Evolutionary conservation across 1,140 invertebrate species (phyloP).

Genomic region (Camponotus floridanus): DNA sequence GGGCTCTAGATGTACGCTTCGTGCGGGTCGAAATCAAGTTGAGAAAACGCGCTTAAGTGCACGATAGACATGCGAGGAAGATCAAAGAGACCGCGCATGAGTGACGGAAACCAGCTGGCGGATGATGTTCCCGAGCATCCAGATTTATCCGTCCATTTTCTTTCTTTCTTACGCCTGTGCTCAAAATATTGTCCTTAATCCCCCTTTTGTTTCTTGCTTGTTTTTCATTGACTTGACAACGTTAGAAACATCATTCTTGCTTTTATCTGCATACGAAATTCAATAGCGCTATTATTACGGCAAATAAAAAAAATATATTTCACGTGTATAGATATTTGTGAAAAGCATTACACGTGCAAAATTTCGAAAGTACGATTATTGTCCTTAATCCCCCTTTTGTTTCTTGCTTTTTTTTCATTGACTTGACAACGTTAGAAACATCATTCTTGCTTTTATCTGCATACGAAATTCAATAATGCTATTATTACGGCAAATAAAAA

Average conservation of each 20-base stretch:
- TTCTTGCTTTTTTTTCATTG: background rate
- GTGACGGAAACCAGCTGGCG: slow-evolving; percentile 82
- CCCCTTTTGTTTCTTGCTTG: slow-evolving; percentile 20
- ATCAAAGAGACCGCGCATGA: slow-evolving; percentile 82
- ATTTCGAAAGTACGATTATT: no score
- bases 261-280: slow-evolving; percentile 1
- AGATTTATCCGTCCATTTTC: slow-evolving; percentile 78
- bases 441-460: background rate
- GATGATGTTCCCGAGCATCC: slow-evolving; percentile 73
- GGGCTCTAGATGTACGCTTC: slow-evolving; percentile 24
- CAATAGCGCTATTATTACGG: background rate
- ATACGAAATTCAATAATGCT: background rate
- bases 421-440: slow-evolving; percentile 28
- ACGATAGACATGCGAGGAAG: slow-evolving; percentile 75
- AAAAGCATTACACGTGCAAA: background rate
- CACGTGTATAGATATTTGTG: background rate
- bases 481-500: background rate
- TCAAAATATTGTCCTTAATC: slow-evolving; percentile 63
- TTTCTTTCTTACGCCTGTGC: slow-evolving; percentile 68
- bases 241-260: background rate
- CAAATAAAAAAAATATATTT: background rate
- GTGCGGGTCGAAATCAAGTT: slow-evolving; percentile 75
- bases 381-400: no score
- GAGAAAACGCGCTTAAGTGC: slow-evolving; percentile 76
- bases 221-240: slow-evolving; percentile 10